phyloP scores from a whole-genome alignment of 2,797 vertebrate species.

The Dipus sagitta region DNA sequence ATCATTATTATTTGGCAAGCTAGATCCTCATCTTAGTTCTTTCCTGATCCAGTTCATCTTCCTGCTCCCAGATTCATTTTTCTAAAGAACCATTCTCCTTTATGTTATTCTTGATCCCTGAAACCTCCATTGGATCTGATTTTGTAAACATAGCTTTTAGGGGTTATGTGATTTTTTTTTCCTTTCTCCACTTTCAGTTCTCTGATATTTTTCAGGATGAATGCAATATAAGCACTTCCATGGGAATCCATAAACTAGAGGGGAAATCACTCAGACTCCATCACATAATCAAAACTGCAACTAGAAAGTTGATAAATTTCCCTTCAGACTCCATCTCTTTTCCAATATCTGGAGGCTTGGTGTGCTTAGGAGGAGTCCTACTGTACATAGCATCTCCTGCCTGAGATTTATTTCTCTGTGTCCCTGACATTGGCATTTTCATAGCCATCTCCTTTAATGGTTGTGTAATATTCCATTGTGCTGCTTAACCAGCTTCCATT shows the following conservation, averaged over 20 bases:
- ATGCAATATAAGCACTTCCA: not conserved
- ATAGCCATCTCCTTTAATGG: constrained; percentile 13
- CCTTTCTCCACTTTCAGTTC: constrained; percentile 28
- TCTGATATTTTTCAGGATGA: constrained; percentile 61
- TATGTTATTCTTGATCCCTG: not conserved
- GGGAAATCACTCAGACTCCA: constrained; percentile 1
- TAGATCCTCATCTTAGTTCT: not conserved
- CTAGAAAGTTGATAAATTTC: constrained; percentile 27
- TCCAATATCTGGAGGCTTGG: not conserved
- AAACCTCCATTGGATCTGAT: not conserved
- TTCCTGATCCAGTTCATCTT: constrained; percentile 20
- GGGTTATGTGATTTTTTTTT: not conserved
- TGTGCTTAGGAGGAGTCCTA: not conserved
- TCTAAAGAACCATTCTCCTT: constrained; percentile 40
- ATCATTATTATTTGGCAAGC: not conserved
- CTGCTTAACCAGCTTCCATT: constrained; percentile 41
- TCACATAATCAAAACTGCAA: not conserved
- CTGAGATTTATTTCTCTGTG: not conserved
- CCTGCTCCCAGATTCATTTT: not conserved
- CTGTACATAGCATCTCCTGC: not conserved
- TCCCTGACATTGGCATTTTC: not conserved
- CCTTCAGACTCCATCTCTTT: not conserved
- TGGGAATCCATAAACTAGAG: constrained; percentile 48
- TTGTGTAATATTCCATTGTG: constrained; percentile 58
- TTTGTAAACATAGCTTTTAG: not conserved